Evolutionary conservation across 92 coral and sea anemone species (phyloP).

Genomic region (Scolanthus callimorphus): DNA sequence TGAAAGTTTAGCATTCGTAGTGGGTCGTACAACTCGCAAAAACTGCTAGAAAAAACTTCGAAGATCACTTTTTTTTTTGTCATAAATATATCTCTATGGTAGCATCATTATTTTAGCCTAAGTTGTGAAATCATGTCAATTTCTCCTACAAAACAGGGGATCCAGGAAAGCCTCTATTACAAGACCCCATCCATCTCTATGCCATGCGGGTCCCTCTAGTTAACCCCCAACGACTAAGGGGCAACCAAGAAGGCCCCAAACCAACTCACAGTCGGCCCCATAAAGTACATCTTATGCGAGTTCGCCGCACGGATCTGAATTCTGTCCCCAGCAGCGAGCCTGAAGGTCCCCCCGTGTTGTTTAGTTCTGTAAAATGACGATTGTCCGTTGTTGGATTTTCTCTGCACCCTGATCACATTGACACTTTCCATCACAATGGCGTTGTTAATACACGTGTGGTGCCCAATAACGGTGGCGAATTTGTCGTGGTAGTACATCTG

Average conservation of each 20-base stretch:
- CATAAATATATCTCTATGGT: too few species aligned
- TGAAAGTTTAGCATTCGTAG: too few species aligned
- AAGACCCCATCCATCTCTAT: too few species aligned
- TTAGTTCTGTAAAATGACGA: slow-evolving; percentile 32
- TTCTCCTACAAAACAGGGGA: too few species aligned
- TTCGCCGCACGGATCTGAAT: slow-evolving; percentile 62
- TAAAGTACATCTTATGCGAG: slow-evolving; percentile 40
- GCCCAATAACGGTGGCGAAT: slow-evolving; percentile 32
- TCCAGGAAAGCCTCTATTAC: too few species aligned
- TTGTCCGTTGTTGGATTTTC: slow-evolving; percentile 1
- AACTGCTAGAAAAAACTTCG: too few species aligned
- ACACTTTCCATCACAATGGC: slow-evolving; percentile 65
- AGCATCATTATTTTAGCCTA: too few species aligned
- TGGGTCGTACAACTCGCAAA: too few species aligned
- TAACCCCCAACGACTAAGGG: slow-evolving; percentile 8
- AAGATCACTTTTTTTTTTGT: too few species aligned
- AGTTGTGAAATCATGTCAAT: too few species aligned
- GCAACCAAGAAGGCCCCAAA: slow-evolving; percentile 84
- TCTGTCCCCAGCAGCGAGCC: slow-evolving; percentile 51
- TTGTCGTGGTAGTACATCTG: slow-evolving; percentile 91
- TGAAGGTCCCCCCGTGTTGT: slow-evolving; percentile 82
- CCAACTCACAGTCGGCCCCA: slow-evolving; percentile 40
- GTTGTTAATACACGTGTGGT: slow-evolving; percentile 63
- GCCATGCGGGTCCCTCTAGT: background rate
- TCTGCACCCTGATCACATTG: background rate